Percentiles rank a stretch among this genome's conserved stretches.
phyloP scores from a whole-genome alignment of 2,113 vertebrate genomes.

The Corvus hawaiiensis region DNA sequence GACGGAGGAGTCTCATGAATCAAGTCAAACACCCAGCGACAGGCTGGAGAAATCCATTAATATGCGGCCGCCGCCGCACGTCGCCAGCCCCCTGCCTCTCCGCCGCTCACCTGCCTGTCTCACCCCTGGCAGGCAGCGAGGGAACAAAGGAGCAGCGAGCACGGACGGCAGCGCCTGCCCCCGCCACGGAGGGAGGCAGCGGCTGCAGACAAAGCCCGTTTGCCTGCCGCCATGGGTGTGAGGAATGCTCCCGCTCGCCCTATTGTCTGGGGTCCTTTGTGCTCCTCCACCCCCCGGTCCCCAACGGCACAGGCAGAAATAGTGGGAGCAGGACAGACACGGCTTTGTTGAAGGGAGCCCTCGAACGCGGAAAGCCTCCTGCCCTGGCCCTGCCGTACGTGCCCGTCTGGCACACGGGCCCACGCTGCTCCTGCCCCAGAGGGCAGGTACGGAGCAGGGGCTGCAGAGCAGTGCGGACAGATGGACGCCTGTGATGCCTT shows the following conservation, averaged over 20 bases:
- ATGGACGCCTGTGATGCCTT: accelerated
- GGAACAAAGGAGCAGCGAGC: slow-evolving; percentile 45
- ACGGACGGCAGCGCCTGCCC: not conserved
- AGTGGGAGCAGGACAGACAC: not conserved
- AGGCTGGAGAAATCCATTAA: slow-evolving; percentile 24
- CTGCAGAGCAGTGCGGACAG: accelerated
- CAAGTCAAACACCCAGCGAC: slow-evolving; percentile 19
- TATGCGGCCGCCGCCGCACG: slow-evolving; percentile 1
- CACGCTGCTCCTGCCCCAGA: accelerated
- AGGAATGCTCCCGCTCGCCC: slow-evolving; percentile 30
- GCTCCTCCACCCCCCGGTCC: not conserved
- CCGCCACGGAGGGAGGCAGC: not conserved
- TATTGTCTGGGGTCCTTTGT: slow-evolving; percentile 54
- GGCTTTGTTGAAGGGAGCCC: slow-evolving; percentile 23
- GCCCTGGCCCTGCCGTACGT: not conserved
- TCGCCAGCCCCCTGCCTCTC: not conserved
- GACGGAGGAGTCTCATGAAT: slow-evolving; percentile 23
- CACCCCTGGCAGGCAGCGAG: not conserved
- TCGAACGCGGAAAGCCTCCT: not conserved
- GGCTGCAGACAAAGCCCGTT: slow-evolving; percentile 9
- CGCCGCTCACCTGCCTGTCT: slow-evolving; percentile 54
- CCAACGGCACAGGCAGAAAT: not conserved
- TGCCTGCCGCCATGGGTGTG: not conserved
- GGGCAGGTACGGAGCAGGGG: not conserved
- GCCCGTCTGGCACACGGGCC: not conserved